These are phyloP conservation scores for Vollenhovia emeryi DNA, from an alignment of 1,140 invertebrate species.

Conservation along the genomic window DNA sequence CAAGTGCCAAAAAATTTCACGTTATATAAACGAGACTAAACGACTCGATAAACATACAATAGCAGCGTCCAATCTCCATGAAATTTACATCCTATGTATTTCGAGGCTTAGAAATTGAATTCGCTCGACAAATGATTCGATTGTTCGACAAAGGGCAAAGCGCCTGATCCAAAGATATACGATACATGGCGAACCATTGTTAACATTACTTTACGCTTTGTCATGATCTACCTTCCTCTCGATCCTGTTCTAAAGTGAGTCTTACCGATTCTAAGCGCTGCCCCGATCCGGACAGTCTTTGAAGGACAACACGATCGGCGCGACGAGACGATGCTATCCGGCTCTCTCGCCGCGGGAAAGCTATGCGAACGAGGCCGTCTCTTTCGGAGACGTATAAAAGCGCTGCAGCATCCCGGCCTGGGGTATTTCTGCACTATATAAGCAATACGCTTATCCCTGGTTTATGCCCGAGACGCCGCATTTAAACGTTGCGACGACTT, in stretches of 20 bases:
- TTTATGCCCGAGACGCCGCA: conserved; percentile 65
- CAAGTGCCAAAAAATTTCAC: neutral
- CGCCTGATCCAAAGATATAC: neutral
- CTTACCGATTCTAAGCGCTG: neutral
- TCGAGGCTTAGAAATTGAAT: neutral
- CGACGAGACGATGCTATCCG: neutral
- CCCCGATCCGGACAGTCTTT: neutral
- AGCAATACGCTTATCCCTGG: conserved; percentile 61
- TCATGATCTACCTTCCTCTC: conserved; percentile 10
- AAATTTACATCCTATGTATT: neutral
- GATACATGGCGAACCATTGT: neutral
- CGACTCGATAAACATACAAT: neutral
- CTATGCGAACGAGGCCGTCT: neutral
- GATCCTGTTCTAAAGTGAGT: conserved; percentile 18
- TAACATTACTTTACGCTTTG: conserved; percentile 11
- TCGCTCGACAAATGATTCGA: neutral
- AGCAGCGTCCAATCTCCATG: neutral
- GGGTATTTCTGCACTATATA: conserved; percentile 69
- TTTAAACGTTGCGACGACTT: conserved; percentile 69
- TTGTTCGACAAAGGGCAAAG: neutral
- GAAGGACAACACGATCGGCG: neutral
- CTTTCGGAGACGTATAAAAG: conserved; percentile 53
- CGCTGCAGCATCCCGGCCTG: conserved; percentile 6
- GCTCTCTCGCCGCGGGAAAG: conserved; percentile 6
- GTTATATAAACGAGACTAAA: neutral